Percentiles rank a stretch among this genome's conserved stretches.
Evolutionary conservation across 1,140 invertebrate species (phyloP).

Genomic region (Mesaphorura yosii): DNA sequence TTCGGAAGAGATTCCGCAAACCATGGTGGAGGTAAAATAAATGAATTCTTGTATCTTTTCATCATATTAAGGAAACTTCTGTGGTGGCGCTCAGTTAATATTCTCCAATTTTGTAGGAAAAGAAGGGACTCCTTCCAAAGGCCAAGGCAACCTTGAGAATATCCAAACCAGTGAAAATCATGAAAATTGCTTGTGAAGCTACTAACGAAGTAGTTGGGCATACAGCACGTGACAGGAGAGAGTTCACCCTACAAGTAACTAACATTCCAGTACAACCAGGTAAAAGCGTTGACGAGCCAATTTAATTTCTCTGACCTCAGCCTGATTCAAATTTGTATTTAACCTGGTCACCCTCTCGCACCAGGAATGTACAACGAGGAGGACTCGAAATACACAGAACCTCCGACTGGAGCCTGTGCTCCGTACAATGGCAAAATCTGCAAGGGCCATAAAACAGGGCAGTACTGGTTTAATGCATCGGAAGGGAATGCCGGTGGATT

Average conservation of each 20-base stretch:
- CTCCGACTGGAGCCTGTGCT: conserved; percentile 58
- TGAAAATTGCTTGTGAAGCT: conserved; percentile 23
- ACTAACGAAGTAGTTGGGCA: conserved; percentile 7
- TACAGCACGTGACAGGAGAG: not conserved
- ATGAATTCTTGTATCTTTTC: conserved; percentile 1
- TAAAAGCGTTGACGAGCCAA: too few relatives aligned
- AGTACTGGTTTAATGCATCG: conserved; percentile 71
- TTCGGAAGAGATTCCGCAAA: conserved; percentile 24
- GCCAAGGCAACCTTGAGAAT: conserved; percentile 27
- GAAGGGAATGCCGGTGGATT: conserved; percentile 53
- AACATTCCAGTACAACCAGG: conserved; percentile 27
- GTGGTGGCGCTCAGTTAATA: not conserved
- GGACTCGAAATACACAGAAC: conserved; percentile 25
- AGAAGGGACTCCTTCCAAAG: conserved; percentile 18
- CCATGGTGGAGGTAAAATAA: conserved; percentile 19
- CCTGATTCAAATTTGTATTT: too few relatives aligned
- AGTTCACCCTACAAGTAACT: conserved; percentile 25
- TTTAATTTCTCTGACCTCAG: too few relatives aligned
- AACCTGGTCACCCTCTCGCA: too few relatives aligned
- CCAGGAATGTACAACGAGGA: conserved; percentile 20
- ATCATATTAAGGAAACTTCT: not conserved
- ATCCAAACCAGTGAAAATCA: conserved; percentile 21
- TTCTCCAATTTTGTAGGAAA: conserved; percentile 1
- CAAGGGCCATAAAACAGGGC: conserved; percentile 59
- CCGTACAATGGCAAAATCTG: conserved; percentile 81